phyloP scores from a whole-genome alignment of 2,797 vertebrate genomes.

The Coregonus suidteri region DNA sequence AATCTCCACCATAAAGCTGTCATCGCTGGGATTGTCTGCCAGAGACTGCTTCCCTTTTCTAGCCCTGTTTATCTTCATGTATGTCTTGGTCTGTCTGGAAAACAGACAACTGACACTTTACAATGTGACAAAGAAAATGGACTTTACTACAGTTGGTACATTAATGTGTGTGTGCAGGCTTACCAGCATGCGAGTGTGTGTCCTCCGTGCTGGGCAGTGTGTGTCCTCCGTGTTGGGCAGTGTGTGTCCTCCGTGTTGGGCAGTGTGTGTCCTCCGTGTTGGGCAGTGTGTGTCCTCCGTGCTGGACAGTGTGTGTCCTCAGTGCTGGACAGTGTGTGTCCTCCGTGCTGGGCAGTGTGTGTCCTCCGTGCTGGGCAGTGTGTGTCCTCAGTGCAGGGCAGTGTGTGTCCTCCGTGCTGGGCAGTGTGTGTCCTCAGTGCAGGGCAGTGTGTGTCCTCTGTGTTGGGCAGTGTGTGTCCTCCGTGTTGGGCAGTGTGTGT shows the following conservation, averaged over 20 bases:
- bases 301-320: not conserved
- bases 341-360: conserved; percentile 14
- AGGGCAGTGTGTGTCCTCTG: too few relatives aligned
- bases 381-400: not conserved
- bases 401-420: too few relatives aligned
- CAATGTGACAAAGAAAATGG: not conserved
- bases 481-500: too few relatives aligned
- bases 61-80: not conserved
- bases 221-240: not conserved
- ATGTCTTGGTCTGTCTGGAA: not conserved
- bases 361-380: conserved; percentile 33
- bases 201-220: not conserved
- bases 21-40: not conserved
- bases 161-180: not conserved
- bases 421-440: too few relatives aligned
- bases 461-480: too few relatives aligned
- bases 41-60: not conserved
- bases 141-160: not conserved
- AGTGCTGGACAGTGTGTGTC: not conserved
- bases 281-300: not conserved
- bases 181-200: conserved; percentile 21
- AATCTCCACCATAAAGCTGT: not conserved
- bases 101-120: not conserved
- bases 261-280: not conserved
- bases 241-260: not conserved